A percentile compares a stretch with the other conserved stretches of the same genome.
These are phyloP conservation scores for Sebastes trivittatus DNA, from an alignment of 2,797 vertebrate species.

Conservation along the genomic window DNA sequence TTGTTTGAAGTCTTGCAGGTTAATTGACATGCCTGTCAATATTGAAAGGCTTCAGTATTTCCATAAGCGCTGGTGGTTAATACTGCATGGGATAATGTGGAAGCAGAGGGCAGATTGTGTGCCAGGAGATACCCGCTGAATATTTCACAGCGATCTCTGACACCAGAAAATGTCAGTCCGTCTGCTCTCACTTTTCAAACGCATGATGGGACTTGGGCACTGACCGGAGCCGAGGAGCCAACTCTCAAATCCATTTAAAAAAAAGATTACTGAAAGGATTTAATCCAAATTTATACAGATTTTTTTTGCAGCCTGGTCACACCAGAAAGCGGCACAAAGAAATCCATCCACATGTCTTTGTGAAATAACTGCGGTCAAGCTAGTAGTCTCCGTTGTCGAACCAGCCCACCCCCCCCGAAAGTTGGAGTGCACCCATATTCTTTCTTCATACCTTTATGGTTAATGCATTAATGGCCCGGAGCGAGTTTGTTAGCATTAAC, in stretches of 20 bases:
- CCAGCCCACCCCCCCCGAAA: too few species aligned
- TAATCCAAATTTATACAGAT: neutral
- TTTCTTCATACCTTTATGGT: neutral
- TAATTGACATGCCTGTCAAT: slow-evolving; percentile 40
- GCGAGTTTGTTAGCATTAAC: neutral
- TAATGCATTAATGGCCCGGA: neutral
- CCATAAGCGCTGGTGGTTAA: slow-evolving; percentile 4
- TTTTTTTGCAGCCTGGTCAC: neutral
- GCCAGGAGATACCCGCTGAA: slow-evolving; percentile 27
- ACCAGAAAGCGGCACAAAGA: neutral
- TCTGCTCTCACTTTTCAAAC: slow-evolving; percentile 30
- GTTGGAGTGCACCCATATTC: neutral
- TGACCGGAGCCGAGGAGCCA: slow-evolving; percentile 1
- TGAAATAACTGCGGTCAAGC: too few species aligned
- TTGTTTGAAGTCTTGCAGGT: slow-evolving; percentile 28
- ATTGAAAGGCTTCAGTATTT: slow-evolving; percentile 34
- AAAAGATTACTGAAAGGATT: neutral
- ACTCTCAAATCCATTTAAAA: neutral
- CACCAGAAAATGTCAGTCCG: slow-evolving; percentile 48
- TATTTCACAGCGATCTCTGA: slow-evolving; percentile 42
- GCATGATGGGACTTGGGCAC: neutral
- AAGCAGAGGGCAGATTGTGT: neutral
- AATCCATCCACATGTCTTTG: neutral
- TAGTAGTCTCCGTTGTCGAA: too few species aligned
- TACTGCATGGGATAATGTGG: slow-evolving; percentile 6